These are phyloP conservation scores for Mola mola DNA, from an alignment of 2,113 vertebrate species.

Conservation along the genomic window DNA sequence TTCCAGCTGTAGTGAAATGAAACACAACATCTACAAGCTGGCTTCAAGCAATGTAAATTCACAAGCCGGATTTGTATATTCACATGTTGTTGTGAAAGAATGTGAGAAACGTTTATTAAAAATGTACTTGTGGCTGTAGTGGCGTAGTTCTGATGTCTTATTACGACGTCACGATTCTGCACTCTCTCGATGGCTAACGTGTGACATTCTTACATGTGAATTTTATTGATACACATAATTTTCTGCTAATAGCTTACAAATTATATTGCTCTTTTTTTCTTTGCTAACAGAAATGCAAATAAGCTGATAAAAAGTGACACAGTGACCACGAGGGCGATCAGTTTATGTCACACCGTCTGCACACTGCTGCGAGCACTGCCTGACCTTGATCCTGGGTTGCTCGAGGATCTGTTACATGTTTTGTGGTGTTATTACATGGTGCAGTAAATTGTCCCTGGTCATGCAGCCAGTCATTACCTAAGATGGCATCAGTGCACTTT, in stretches of 20 bases:
- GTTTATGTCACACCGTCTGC: not conserved
- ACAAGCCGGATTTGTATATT: not conserved
- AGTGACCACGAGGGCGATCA: not conserved
- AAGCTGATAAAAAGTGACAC: not conserved
- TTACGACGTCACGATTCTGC: not conserved
- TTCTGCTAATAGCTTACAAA: not conserved
- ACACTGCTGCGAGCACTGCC: not conserved
- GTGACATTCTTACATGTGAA: too few species aligned
- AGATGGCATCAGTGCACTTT: constrained; percentile 3
- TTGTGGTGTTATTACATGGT: constrained; percentile 1
- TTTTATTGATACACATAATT: too few species aligned
- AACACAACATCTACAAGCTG: not conserved
- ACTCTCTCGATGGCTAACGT: not conserved
- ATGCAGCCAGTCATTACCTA: constrained; percentile 20
- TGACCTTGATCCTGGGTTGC: constrained; percentile 18
- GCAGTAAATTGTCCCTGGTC: constrained; percentile 27
- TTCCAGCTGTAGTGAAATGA: not conserved
- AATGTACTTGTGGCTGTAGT: not conserved
- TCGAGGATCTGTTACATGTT: constrained; percentile 49
- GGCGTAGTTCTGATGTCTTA: not conserved
- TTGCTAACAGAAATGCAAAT: not conserved
- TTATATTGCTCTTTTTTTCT: not conserved
- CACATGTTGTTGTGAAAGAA: not conserved
- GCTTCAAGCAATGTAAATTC: not conserved
- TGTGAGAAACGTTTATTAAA: not conserved